Evolutionary conservation across 2,113 vertebrate genomes (phyloP), one percentile per base, ranked within the genome.

Genomic region (Synodontis membranacea): DNA sequence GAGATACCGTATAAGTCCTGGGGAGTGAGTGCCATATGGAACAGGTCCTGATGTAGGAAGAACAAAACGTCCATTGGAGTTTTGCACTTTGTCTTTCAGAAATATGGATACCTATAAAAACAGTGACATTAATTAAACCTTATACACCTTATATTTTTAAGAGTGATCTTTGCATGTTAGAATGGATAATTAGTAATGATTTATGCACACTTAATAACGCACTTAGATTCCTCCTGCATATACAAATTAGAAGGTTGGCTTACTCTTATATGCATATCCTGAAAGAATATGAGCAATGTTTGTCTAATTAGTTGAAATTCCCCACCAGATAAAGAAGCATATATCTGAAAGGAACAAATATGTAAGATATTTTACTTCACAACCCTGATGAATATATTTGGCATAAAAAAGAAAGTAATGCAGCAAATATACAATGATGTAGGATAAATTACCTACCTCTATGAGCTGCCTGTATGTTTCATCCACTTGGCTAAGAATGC

Each of bases 221-320:
- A 76, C 11, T 31, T 34, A 78, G 76, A 44, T 44, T n/a, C n/a
- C n/a, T 60, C 19, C 19, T 54, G 17, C 17, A 31, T 52, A 34
- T 54, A 0, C 19, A 56, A 14, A 54, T 25, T 23, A 56, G 31
- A 46, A n/a, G 1, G 5, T 21, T 39, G 7, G 44, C 96, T 96
- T 94, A 99, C 98, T 94, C 98, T 94, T 91, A 99, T 99, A 83
- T 99, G 98, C 96, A 99, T 97, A 91, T 99, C 98, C 93, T 99
- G 98, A 91, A 99, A 99, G 92, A 99, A 99, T 90, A 96, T 93
- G 42, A 99, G 97, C 83, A 99, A 95, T 0, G 96, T 99, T 94
- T 99, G 98, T 88, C 98, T 95, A 91, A 99, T 98, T 52, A 98
- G 93, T 92, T 99, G 98, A 93, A 99, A 97, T 91, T 99, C 97